Conservation (phyloP, 2,888 invertebrate species). For the Melanostoma mellinum region DNA sequence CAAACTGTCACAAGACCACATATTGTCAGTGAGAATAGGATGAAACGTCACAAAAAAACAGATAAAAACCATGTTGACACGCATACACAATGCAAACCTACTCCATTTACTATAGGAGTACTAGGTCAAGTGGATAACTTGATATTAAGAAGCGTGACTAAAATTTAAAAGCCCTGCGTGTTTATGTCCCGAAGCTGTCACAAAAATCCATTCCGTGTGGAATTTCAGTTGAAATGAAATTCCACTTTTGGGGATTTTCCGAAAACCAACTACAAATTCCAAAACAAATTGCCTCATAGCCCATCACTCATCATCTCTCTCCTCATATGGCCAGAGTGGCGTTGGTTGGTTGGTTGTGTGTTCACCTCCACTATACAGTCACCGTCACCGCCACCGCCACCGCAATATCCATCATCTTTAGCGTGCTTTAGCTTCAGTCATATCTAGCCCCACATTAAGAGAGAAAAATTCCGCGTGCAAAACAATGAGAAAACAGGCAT, state of each 20-base stretch:
- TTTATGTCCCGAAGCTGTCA: conserved; percentile 8
- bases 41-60: conserved; percentile 32
- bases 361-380: conserved; percentile 28
- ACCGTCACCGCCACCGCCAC: conserved; percentile 18
- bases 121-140: conserved; percentile 61
- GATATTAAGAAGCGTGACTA: conserved; percentile 50
- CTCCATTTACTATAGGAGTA: conserved; percentile 26
- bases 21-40: conserved; percentile 20
- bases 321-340: conserved; percentile 16
- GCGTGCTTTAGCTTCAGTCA: conserved; percentile 23
- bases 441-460: conserved; percentile 26
- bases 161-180: conserved; percentile 37
- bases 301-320: conserved; percentile 34
- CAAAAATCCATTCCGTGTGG: not conserved
- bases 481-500: conserved; percentile 57
- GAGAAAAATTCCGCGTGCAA: conserved; percentile 52
- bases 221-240: conserved; percentile 32
- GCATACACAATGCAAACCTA: conserved; percentile 28
- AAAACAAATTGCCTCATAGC: conserved; percentile 21
- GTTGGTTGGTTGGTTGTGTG: not conserved
- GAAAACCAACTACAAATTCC: conserved; percentile 25
- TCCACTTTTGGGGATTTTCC: conserved; percentile 65
- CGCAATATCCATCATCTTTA: conserved; percentile 55
- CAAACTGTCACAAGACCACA: conserved; percentile 35
- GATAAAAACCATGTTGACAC: conserved; percentile 5